Evolutionary conservation across 2,888 invertebrate genomes (phyloP).

Genomic region (Aphidoletes aphidimyza): DNA sequence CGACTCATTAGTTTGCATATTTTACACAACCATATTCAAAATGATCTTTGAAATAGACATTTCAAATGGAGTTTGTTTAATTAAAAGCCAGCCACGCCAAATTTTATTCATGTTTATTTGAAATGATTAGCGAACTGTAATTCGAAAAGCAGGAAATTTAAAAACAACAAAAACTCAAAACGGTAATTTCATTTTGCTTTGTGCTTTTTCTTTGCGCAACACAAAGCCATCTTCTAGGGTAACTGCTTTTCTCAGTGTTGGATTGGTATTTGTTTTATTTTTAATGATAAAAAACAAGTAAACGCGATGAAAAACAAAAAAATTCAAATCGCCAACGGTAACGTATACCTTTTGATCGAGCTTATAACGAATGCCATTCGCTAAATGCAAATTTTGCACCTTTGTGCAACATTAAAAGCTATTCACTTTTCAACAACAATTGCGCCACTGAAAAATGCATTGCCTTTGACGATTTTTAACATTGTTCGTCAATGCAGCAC

Average conservation of each 20-base stretch:
- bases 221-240: neutral
- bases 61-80: neutral
- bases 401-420: neutral
- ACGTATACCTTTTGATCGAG: neutral
- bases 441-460: neutral
- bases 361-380: neutral
- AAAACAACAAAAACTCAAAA: constrained; percentile 2
- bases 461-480: constrained; percentile 17
- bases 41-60: neutral
- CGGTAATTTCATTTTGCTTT: neutral
- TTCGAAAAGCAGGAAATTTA: neutral
- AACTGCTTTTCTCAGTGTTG: too few relatives aligned
- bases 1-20: neutral
- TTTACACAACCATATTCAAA: neutral
- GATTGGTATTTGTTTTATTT: too few relatives aligned
- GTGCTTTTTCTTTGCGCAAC: neutral
- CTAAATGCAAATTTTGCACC: neutral
- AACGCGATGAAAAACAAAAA: too few relatives aligned
- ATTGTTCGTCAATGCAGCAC: neutral
- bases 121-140: neutral
- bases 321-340: neutral
- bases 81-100: neutral
- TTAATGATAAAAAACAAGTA: neutral
- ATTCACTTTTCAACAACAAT: neutral
- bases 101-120: neutral